A percentile compares a stretch with the other conserved stretches of the same genome.
Conservation (phyloP, 2,888 invertebrate genomes). For the Ectemnius lituratus region DNA sequence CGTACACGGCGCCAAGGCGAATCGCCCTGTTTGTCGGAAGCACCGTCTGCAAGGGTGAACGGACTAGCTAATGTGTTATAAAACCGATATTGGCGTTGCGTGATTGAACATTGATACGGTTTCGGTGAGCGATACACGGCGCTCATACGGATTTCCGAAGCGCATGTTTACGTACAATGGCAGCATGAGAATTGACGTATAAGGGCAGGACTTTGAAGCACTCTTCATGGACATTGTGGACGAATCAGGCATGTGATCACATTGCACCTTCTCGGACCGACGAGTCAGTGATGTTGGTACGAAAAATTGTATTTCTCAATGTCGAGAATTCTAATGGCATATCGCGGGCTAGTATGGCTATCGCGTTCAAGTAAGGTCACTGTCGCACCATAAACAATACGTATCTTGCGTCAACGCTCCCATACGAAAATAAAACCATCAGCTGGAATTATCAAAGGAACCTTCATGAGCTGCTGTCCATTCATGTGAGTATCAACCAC, state of each 20-base stretch:
- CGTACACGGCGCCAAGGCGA: neutral
- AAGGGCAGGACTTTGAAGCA: too few species aligned
- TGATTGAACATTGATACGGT: constrained; percentile 29
- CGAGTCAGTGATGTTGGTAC: too few species aligned
- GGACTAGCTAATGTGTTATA: constrained; percentile 22
- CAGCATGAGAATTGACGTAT: constrained; percentile 5
- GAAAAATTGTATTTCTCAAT: too few species aligned
- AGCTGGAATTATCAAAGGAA: constrained; percentile 54
- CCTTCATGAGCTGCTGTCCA: constrained; percentile 74
- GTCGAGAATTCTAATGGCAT: constrained; percentile 7
- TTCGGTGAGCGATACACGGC: constrained; percentile 31
- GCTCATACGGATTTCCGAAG: constrained; percentile 10
- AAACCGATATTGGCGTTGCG: constrained; percentile 9
- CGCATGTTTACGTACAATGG: constrained; percentile 42
- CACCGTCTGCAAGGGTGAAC: constrained; percentile 36
- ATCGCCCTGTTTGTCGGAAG: constrained; percentile 17
- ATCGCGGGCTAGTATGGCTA: constrained; percentile 33
- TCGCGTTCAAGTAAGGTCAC: constrained; percentile 35
- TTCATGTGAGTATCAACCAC: constrained; percentile 69
- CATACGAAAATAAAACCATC: constrained; percentile 39
- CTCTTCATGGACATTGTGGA: too few species aligned
- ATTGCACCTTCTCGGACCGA: too few species aligned
- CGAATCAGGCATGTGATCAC: too few species aligned
- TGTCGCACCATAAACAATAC: constrained; percentile 41
- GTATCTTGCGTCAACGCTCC: constrained; percentile 29